Percentiles rank a stretch among this genome's conserved stretches.
Conservation (phyloP, 2,797 vertebrate genomes). For the Coendou prehensilis region DNA sequence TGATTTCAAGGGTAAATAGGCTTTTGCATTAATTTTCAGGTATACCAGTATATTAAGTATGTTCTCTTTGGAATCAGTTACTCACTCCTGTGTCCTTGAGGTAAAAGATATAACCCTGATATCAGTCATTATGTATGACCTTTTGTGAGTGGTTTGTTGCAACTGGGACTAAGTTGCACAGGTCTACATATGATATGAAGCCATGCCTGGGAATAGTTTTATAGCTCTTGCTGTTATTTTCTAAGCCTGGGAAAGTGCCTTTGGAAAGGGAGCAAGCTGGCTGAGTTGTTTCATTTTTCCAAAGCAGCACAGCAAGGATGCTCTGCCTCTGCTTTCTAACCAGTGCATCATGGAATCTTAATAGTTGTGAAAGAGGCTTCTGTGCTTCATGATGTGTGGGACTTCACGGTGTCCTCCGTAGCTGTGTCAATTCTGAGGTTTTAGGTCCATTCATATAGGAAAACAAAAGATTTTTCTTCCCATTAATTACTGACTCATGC, state of each 20-base stretch:
- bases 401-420: background rate
- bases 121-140: background rate
- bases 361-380: background rate
- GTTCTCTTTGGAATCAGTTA: constrained; percentile 15
- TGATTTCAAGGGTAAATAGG: constrained; percentile 61
- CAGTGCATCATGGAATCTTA: background rate
- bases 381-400: background rate
- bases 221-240: background rate
- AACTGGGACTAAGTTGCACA: background rate
- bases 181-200: background rate
- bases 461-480: background rate
- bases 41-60: constrained; percentile 36
- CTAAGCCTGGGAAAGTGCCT: background rate
- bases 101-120: background rate
- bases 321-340: background rate
- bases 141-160: constrained; percentile 20
- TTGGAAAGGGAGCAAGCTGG: background rate
- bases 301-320: background rate
- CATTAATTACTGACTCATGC: background rate
- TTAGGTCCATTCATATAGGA: background rate
- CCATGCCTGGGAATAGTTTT: constrained; percentile 2
- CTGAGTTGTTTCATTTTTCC: background rate
- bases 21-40: constrained; percentile 50
- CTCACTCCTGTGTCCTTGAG: background rate
- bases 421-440: background rate